Conservation (phyloP, 1,140 invertebrate species). For the Cotesia chilonis region DNA sequence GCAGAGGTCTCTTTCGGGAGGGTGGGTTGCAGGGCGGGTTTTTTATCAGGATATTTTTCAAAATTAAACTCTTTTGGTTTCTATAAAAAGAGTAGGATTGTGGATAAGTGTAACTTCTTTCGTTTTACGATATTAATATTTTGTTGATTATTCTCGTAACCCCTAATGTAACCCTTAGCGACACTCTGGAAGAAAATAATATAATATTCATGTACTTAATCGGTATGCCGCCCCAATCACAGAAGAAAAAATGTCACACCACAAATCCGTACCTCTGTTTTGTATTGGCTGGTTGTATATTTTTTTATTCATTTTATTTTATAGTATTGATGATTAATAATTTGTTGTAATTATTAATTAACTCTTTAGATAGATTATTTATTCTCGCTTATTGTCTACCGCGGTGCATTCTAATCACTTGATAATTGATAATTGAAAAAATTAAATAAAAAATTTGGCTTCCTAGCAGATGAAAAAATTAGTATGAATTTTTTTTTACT, state of each 20-base stretch:
- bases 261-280: constrained; percentile 51
- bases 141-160: not conserved
- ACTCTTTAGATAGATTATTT: not conserved
- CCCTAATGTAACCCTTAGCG: constrained; percentile 29
- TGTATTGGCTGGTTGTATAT: not conserved
- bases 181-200: constrained; percentile 27
- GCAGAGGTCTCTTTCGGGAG: constrained; percentile 48
- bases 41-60: constrained; percentile 16
- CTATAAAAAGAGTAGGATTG: no score
- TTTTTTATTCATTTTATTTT: constrained; percentile 39
- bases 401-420: constrained; percentile 9
- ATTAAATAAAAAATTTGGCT: no score
- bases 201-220: constrained; percentile 46
- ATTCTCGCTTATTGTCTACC: not conserved
- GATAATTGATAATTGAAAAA: not conserved
- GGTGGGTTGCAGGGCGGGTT: not conserved
- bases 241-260: constrained; percentile 76
- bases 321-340: constrained; percentile 36
- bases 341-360: not conserved
- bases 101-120: no score
- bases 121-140: no score
- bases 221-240: constrained; percentile 75
- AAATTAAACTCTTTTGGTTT: not conserved
- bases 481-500: no score
- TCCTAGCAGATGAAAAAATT: no score